These are phyloP conservation scores for Leucoraja ocellata DNA, from an alignment of 2,797 vertebrate genomes.

Conservation along the genomic window DNA sequence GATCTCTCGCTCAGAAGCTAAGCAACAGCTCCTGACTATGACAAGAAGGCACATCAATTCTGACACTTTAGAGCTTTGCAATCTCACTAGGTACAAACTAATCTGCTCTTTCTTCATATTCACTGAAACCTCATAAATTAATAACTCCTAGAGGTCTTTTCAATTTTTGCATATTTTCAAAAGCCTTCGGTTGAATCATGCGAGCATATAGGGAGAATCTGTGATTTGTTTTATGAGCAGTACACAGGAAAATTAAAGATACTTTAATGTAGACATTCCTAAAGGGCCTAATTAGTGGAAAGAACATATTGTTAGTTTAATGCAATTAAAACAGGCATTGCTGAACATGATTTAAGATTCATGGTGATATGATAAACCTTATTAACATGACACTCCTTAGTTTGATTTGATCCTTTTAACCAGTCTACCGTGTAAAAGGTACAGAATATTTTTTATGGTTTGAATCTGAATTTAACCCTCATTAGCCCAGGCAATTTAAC, in stretches of 20 bases:
- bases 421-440: constrained; percentile 31
- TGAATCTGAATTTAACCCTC: constrained; percentile 27
- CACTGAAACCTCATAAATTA: constrained; percentile 38
- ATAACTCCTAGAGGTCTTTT: constrained; percentile 33
- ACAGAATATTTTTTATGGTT: neutral
- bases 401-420: constrained; percentile 37
- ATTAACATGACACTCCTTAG: constrained; percentile 37
- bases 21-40: neutral
- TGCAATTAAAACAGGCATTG: constrained; percentile 39
- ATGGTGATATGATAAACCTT: constrained; percentile 38
- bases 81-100: constrained; percentile 33
- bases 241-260: constrained; percentile 36
- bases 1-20: neutral
- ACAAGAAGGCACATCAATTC: constrained; percentile 1
- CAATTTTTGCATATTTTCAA: constrained; percentile 38
- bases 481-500: neutral
- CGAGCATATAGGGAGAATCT: constrained; percentile 37
- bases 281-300: constrained; percentile 39
- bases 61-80: constrained; percentile 24
- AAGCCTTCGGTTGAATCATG: constrained; percentile 27
- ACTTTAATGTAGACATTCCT: constrained; percentile 39
- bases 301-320: constrained; percentile 39
- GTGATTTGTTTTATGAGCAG: constrained; percentile 36
- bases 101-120: constrained; percentile 23
- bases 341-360: constrained; percentile 38